Evolutionary conservation across 1,140 invertebrate genomes (phyloP).

Genomic region (Phocides pigmalion): DNA sequence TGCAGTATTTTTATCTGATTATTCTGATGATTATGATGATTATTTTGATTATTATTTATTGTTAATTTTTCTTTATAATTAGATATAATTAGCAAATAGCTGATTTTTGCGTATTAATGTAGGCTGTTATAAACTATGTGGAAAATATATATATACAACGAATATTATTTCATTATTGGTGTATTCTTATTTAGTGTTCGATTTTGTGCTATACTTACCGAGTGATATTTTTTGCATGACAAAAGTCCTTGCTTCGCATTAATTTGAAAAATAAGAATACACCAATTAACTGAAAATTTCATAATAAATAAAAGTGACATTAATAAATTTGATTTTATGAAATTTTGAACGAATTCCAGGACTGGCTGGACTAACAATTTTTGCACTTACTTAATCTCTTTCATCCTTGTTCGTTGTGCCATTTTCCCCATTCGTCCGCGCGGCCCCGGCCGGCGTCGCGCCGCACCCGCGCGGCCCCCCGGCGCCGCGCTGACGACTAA

Average conservation of each 20-base stretch:
- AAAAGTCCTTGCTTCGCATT: slow-evolving; percentile 22
- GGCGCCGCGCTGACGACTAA: slow-evolving; percentile 48
- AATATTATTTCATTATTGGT: not conserved
- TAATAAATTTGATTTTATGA: slow-evolving; percentile 12
- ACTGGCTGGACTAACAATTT: slow-evolving; percentile 73
- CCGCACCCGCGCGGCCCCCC: slow-evolving; percentile 66
- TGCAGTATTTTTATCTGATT: no score
- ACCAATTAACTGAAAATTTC: slow-evolving; percentile 7
- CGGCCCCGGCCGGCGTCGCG: slow-evolving; percentile 44
- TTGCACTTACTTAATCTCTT: slow-evolving; percentile 48
- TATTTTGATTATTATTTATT: no score
- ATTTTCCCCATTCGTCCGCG: slow-evolving; percentile 66
- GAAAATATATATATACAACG: no score
- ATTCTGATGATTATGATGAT: no score
- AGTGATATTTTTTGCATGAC: slow-evolving; percentile 10
- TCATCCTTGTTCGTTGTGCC: slow-evolving; percentile 77
- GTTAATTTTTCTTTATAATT: no score
- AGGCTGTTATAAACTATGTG: no score
- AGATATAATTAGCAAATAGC: no score
- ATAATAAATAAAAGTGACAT: no score
- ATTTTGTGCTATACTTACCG: slow-evolving; percentile 23
- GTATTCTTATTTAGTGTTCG: slow-evolving; percentile 21
- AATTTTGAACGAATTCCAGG: slow-evolving; percentile 60
- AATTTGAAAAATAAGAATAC: slow-evolving; percentile 40
- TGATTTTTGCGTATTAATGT: no score